Base-by-base conservation (phyloP, 1,140 invertebrate species). In the Coptotermes formosanus region DNA sequence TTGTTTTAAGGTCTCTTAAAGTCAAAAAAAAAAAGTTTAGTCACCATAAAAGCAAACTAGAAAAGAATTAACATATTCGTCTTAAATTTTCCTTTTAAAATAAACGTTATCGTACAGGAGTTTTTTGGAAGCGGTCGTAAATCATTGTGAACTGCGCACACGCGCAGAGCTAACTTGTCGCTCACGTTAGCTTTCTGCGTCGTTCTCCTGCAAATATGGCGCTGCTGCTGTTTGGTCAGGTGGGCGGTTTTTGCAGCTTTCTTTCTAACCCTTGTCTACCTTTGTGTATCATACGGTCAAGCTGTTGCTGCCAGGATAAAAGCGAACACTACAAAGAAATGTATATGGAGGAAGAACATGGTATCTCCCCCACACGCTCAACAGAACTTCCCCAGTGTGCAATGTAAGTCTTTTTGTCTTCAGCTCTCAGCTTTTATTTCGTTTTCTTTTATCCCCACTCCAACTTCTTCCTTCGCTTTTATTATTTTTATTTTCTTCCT, bases 401-500 rank as follows among this genome's bases (percentile, higher is more conserved):
- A 75, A 75, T 75, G 64, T 30, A 75, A 75, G 64, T 75, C 64
- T 75, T 75, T 75, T 75, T 75, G 64, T 75, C 64, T 75, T 30
- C 25, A n/a, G 64, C 64, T 75, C n/a, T 75, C 64, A 16, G 64
- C 64, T 75, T 75, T 75, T 75, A 75, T 75, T 75, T 75, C 25
- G 25, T 75, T 75, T 75, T 75, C 64, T 75, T 30, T 75, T 30
- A 75, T 75, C 64, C n/a, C n/a, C n/a, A n/a, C 64, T 30, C 64
- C n/a, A 25, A 25, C 64, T 30, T 75, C n/a, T 75, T 30, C 64
- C 30, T 75, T 75, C 64, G 9, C 8, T n/a, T 75, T 75, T 75
- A 64, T 64, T 64, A 75, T 75, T 75, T 75, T 75, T 75, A 75
- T 75, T 75, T 75, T 75, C 64, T 16, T 75, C 64, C n/a, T 75